Percentiles rank a stretch among this genome's conserved stretches.
These are phyloP conservation scores for Isichthys henryi DNA, from an alignment of 2,113 vertebrate genomes.

Conservation along the genomic window DNA sequence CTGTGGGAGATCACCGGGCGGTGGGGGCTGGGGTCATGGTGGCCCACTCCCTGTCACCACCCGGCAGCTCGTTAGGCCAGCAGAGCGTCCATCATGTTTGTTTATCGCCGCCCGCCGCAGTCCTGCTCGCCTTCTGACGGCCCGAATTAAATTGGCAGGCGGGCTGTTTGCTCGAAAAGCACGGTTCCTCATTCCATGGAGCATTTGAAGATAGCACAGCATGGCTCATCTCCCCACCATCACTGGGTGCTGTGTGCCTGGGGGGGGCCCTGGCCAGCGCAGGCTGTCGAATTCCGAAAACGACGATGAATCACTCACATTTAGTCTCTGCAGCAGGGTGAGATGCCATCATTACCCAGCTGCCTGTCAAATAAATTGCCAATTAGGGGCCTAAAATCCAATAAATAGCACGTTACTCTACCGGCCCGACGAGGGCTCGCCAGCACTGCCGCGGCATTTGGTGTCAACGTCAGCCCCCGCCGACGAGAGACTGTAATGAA, in stretches of 20 bases:
- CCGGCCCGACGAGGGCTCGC: conserved; percentile 72
- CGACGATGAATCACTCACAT: conserved; percentile 79
- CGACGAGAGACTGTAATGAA: conserved; percentile 79
- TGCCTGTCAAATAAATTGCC: conserved; percentile 99
- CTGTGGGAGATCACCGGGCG: not conserved
- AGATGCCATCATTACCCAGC: conserved; percentile 99
- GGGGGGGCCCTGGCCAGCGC: conserved; percentile 70
- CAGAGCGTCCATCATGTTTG: conserved; percentile 70
- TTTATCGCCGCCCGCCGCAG: conserved; percentile 30
- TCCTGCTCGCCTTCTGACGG: conserved; percentile 64
- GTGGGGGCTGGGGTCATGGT: not conserved
- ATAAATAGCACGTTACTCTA: conserved; percentile 90
- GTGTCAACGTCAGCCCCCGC: conserved; percentile 65
- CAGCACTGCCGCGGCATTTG: conserved; percentile 67
- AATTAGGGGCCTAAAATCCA: conserved; percentile 95
- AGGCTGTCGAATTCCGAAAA: conserved; percentile 76
- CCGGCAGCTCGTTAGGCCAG: conserved; percentile 85
- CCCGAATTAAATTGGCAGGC: conserved; percentile 77
- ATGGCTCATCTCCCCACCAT: conserved; percentile 48
- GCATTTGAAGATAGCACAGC: conserved; percentile 59
- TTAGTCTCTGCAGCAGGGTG: conserved; percentile 89
- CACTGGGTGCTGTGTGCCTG: conserved; percentile 49
- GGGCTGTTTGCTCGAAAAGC: conserved; percentile 75
- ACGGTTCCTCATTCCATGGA: conserved; percentile 68
- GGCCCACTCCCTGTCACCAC: conserved; percentile 31